Percentiles rank a stretch among this genome's conserved stretches.
Conservation (phyloP, 2,888 invertebrate species). For the Drosophila lacicola region DNA sequence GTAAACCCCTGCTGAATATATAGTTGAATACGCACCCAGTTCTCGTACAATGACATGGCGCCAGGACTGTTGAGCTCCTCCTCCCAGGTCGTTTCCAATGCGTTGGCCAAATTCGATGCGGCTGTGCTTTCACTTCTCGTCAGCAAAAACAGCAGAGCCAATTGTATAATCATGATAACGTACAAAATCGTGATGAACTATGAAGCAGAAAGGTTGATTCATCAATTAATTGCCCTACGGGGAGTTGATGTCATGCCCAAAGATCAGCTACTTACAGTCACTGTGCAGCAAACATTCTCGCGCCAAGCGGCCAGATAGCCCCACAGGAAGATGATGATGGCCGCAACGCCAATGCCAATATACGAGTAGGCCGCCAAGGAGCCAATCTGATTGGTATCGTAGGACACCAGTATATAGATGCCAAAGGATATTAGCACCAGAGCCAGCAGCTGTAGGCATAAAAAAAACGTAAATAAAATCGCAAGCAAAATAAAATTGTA, state of each 20-base stretch:
- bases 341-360: slow-evolving; percentile 64
- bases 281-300: slow-evolving; percentile 94
- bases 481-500: slow-evolving; percentile 5
- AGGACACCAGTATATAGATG: slow-evolving; percentile 65
- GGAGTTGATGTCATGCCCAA: slow-evolving; percentile 17
- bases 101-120: slow-evolving; percentile 71
- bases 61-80: slow-evolving; percentile 81
- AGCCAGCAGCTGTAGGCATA: slow-evolving; percentile 67
- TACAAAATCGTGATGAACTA: slow-evolving; percentile 74
- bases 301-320: slow-evolving; percentile 95
- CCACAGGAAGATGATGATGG: slow-evolving; percentile 90
- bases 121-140: slow-evolving; percentile 30
- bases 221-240: slow-evolving; percentile 1
- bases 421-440: slow-evolving; percentile 80
- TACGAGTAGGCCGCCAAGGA: slow-evolving; percentile 55
- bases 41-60: slow-evolving; percentile 81
- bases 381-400: slow-evolving; percentile 66
- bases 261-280: slow-evolving; percentile 88
- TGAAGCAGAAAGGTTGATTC: slow-evolving; percentile 85
- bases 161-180: slow-evolving; percentile 69
- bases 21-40: slow-evolving; percentile 68
- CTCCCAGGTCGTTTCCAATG: slow-evolving; percentile 85
- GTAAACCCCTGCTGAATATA: neutral
- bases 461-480: neutral
- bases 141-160: slow-evolving; percentile 50